These are phyloP conservation scores for Elysia chlorotica DNA, from an alignment of 1,140 invertebrate species.

Conservation along the genomic window DNA sequence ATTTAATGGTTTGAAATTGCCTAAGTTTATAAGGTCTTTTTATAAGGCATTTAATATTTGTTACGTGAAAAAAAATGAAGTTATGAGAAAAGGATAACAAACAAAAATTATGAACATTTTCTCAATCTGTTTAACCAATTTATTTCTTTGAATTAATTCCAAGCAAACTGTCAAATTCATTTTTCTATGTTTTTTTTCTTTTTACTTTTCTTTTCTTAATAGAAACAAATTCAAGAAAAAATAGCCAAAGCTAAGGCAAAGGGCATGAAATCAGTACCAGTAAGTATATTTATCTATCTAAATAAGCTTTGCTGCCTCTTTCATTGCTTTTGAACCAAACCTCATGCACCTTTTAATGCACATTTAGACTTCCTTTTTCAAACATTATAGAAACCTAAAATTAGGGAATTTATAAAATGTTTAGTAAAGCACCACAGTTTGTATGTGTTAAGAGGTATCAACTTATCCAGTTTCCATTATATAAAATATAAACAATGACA, in stretches of 20 bases:
- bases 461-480: too few relatives aligned
- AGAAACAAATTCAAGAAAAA: constrained; percentile 24
- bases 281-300: constrained; percentile 13
- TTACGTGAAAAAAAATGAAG: background rate
- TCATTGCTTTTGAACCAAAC: too few relatives aligned
- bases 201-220: background rate
- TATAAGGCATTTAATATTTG: background rate
- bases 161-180: background rate
- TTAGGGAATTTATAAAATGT: background rate
- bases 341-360: too few relatives aligned
- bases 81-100: background rate
- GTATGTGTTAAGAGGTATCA: too few relatives aligned
- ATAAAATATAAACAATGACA: too few relatives aligned
- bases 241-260: constrained; percentile 22
- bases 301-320: background rate
- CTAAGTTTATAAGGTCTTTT: background rate
- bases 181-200: background rate
- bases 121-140: background rate
- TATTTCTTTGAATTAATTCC: background rate
- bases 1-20: too few relatives aligned
- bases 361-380: background rate
- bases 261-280: constrained; percentile 24
- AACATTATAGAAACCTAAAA: background rate
- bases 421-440: background rate
- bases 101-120: background rate